Evolutionary conservation across 2,113 vertebrate species (phyloP).

Genomic region (Oenanthe melanoleuca): DNA sequence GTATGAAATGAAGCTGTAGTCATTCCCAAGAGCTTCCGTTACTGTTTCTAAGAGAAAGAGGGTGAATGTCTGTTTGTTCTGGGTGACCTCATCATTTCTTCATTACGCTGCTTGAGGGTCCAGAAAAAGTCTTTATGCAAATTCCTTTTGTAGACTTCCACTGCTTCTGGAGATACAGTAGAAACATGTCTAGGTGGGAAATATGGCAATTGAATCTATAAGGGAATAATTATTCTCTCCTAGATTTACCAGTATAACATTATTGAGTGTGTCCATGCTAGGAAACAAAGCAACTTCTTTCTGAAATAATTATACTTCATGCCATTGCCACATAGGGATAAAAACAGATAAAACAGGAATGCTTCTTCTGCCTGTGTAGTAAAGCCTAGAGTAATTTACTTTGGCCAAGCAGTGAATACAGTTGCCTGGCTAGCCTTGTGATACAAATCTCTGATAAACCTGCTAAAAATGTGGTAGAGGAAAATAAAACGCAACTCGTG

Average conservation of each 20-base stretch:
- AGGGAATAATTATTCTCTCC: not conserved
- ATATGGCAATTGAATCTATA: not conserved
- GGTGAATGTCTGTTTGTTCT: not conserved
- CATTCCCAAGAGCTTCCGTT: not conserved
- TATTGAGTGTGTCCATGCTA: not conserved
- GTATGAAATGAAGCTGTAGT: not conserved
- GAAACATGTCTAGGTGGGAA: not conserved
- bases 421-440: not conserved
- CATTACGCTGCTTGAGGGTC: not conserved
- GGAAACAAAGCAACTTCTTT: not conserved
- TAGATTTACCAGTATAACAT: not conserved
- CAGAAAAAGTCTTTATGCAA: not conserved
- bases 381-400: slow-evolving; percentile 10
- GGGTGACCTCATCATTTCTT: not conserved
- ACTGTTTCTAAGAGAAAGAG: not conserved
- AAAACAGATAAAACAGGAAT: not conserved
- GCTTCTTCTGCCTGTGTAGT: not conserved
- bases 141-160: not conserved
- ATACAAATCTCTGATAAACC: not conserved
- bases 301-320: not conserved
- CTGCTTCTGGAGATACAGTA: not conserved
- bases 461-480: not conserved
- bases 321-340: not conserved
- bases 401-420: not conserved
- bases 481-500: not conserved